These are phyloP conservation scores for Phrynocephalus vlangalii DNA, from an alignment of 2,797 vertebrate species.

Conservation along the genomic window DNA sequence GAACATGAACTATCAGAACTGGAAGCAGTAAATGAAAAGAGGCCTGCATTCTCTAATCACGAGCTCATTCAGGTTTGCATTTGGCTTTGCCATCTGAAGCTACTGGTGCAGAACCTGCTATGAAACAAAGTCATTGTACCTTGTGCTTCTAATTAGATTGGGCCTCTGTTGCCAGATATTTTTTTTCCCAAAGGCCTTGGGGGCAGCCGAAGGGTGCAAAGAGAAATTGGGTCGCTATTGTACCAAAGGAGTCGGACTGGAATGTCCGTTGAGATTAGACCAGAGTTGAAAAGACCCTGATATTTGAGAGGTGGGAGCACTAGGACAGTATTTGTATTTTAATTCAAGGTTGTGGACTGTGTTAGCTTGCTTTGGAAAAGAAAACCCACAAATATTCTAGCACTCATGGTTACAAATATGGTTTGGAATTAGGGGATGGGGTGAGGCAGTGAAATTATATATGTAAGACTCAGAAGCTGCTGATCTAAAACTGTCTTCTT, in stretches of 20 bases:
- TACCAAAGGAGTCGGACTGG: not conserved
- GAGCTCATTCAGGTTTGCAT: slow-evolving; percentile 7
- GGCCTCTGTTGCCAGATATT: slow-evolving; percentile 13
- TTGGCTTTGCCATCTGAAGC: slow-evolving; percentile 26
- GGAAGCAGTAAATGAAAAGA: not conserved
- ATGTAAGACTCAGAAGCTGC: not conserved
- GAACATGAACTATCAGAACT: slow-evolving; percentile 15
- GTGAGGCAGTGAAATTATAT: not conserved
- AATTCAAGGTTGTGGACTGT: too few relatives aligned
- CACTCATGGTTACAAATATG: not conserved
- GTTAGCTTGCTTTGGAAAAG: too few relatives aligned
- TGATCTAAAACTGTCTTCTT: not conserved
- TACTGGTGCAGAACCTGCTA: not conserved
- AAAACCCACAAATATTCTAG: not conserved
- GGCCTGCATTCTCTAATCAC: not conserved
- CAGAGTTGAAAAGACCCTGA: fast-evolving
- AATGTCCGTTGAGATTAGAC: not conserved
- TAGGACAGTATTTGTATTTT: too few relatives aligned
- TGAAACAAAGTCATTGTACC: slow-evolving; percentile 1
- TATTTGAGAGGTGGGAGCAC: too few relatives aligned
- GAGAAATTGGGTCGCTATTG: not conserved
- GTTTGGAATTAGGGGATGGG: not conserved
- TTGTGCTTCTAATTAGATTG: slow-evolving; percentile 41
- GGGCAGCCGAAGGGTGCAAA: slow-evolving; percentile 2
- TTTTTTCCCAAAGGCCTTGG: slow-evolving; percentile 18